These are phyloP conservation scores for Sanderia malayensis DNA, from an alignment of 30 jellyfish, hydroid and myxozoan species.

Conservation along the genomic window DNA sequence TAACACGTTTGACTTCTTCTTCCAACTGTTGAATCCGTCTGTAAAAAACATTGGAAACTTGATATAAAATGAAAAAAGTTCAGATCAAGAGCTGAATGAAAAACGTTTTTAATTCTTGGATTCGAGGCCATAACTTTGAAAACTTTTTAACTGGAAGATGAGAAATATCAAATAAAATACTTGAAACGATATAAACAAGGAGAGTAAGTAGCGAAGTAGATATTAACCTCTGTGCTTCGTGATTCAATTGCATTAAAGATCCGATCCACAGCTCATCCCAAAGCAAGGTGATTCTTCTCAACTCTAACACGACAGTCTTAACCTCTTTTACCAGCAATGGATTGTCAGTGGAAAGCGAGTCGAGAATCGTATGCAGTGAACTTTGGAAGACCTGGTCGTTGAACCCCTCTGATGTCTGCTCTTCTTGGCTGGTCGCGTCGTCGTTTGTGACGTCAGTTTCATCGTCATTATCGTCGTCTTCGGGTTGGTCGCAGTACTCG, in stretches of 20 bases:
- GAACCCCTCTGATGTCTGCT: constrained; percentile 42
- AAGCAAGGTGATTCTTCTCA: constrained; percentile 88
- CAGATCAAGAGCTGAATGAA: no score
- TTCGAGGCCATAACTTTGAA: no score
- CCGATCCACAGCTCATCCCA: constrained; percentile 99
- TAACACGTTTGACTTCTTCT: constrained; percentile 90
- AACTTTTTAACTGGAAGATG: no score
- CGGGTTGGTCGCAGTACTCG: constrained; percentile 87
- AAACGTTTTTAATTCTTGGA: no score
- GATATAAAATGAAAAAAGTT: no score
- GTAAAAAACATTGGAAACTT: no score
- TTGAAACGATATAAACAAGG: no score
- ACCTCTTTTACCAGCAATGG: constrained; percentile 84
- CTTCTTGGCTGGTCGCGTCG: constrained; percentile 79
- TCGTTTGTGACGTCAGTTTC: constrained; percentile 46
- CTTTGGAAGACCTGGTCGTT: constrained; percentile 82
- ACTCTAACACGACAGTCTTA: constrained; percentile 80
- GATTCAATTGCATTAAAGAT: constrained; percentile 90
- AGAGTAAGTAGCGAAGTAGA: constrained; percentile 4
- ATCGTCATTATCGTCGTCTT: constrained; percentile 48
- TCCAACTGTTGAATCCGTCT: constrained; percentile 91
- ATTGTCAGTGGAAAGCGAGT: constrained; percentile 63
- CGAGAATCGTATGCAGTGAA: constrained; percentile 90
- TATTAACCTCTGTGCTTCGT: constrained; percentile 91
- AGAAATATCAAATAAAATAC: no score